Evolutionary conservation across 1,140 invertebrate species (phyloP).

Genomic region (Meloidogyne exigua): DNA sequence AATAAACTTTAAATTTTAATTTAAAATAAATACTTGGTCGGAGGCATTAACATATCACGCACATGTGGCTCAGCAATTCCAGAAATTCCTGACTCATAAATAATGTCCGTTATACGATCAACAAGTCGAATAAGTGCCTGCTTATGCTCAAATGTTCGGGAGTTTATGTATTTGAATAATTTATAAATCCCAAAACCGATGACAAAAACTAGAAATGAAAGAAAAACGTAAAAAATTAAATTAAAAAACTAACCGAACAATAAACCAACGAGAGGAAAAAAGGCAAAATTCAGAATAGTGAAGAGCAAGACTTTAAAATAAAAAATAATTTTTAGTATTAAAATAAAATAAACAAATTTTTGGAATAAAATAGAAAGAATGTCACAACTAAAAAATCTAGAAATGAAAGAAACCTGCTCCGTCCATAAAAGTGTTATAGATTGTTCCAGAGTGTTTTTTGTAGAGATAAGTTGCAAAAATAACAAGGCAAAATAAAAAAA

Average conservation of each 20-base stretch:
- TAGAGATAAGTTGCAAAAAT: conserved; percentile 43
- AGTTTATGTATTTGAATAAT: conserved; percentile 21
- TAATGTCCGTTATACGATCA: conserved; percentile 50
- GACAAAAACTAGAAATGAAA: conserved; percentile 41
- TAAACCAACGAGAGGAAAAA: conserved; percentile 39
- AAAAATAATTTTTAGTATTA: conserved; percentile 23
- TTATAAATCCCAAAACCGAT: conserved; percentile 24
- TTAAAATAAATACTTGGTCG: conserved; percentile 33
- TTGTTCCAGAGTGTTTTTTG: conserved; percentile 39
- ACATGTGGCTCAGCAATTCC: conserved; percentile 55
- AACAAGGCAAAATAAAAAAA: conserved; percentile 21
- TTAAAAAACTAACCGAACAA: conserved; percentile 28
- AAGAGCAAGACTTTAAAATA: conserved; percentile 37
- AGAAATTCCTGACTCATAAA: conserved; percentile 37
- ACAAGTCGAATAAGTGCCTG: conserved; percentile 34
- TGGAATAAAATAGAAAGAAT: too few relatives aligned
- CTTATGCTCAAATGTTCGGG: conserved; percentile 28
- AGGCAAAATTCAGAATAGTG: conserved; percentile 37
- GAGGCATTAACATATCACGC: conserved; percentile 48
- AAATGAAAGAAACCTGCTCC: conserved; percentile 42
- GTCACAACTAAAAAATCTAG: too few relatives aligned
- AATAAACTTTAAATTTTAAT: conserved; percentile 1
- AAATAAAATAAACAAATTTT: conserved; percentile 13
- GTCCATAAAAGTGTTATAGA: conserved; percentile 7
- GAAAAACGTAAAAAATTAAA: conserved; percentile 15